Evolutionary conservation across 2,797 vertebrate genomes (phyloP).

Genomic region (Chelmon rostratus): DNA sequence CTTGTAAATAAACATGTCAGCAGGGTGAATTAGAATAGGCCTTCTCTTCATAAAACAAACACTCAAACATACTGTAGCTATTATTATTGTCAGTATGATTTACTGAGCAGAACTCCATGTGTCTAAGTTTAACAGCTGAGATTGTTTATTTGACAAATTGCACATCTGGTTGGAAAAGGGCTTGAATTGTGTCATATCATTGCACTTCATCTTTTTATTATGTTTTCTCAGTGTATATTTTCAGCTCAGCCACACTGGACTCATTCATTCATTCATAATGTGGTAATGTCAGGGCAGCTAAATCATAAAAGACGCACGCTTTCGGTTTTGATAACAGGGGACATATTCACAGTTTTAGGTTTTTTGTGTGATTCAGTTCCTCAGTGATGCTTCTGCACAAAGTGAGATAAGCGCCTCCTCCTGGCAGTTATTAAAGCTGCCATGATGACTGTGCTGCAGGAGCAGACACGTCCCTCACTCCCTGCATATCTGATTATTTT

Average conservation of each 20-base stretch:
- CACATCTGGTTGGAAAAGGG: constrained; percentile 26
- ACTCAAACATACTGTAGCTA: constrained; percentile 20
- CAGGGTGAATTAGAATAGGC: constrained; percentile 11
- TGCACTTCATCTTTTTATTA: constrained; percentile 53
- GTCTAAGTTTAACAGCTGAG: constrained; percentile 34
- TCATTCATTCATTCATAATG: constrained; percentile 49
- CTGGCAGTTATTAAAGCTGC: constrained; percentile 50
- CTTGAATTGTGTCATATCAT: constrained; percentile 31
- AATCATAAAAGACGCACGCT: constrained; percentile 52
- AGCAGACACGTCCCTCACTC: constrained; percentile 31
- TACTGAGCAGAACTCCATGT: constrained; percentile 37
- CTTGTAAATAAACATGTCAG: constrained; percentile 46
- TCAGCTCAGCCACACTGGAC: constrained; percentile 18
- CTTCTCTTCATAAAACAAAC: constrained; percentile 35
- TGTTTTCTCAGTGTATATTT: constrained; percentile 46
- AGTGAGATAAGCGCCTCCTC: constrained; percentile 67
- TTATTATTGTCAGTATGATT: constrained; percentile 54
- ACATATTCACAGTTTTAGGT: constrained; percentile 25
- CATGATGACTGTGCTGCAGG: constrained; percentile 19
- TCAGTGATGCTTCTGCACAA: constrained; percentile 37
- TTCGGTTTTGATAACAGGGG: constrained; percentile 45
- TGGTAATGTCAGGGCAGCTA: constrained; percentile 42
- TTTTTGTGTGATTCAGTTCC: constrained; percentile 18
- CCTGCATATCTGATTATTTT: constrained; percentile 38
- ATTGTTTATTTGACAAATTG: constrained; percentile 57